These are phyloP conservation scores for Esox niger DNA, from an alignment of 2,113 vertebrate genomes.

Conservation along the genomic window DNA sequence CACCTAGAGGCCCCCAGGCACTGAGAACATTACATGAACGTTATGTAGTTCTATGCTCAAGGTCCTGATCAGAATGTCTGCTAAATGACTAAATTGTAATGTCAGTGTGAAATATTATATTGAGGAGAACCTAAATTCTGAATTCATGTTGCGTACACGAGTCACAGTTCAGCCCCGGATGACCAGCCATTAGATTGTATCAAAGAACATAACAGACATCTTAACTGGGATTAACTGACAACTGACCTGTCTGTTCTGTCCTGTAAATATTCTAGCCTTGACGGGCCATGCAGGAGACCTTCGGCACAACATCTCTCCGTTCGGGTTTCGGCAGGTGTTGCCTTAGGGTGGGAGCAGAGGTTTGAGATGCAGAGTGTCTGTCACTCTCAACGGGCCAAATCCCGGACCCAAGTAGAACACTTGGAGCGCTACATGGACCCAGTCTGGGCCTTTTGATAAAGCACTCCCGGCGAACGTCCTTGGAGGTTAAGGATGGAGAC, in stretches of 20 bases:
- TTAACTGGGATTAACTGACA: slow-evolving; percentile 52
- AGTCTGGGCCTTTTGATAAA: no score
- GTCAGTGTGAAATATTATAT: slow-evolving; percentile 6
- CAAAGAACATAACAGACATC: slow-evolving; percentile 56
- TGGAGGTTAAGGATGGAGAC: background rate
- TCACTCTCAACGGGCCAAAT: no score
- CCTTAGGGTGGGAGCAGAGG: no score
- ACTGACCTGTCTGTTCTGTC: slow-evolving; percentile 36
- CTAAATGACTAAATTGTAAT: slow-evolving; percentile 3
- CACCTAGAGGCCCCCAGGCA: slow-evolving; percentile 28
- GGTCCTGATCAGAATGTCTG: background rate
- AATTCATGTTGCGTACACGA: slow-evolving; percentile 57
- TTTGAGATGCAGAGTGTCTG: rapidly evolving
- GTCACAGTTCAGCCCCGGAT: slow-evolving; percentile 62
- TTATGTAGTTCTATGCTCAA: slow-evolving; percentile 7
- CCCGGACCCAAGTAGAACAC: no score
- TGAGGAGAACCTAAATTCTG: background rate
- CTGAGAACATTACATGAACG: slow-evolving; percentile 5
- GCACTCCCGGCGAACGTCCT: no score
- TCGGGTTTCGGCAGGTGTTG: no score
- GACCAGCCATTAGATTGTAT: slow-evolving; percentile 66
- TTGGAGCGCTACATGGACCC: no score
- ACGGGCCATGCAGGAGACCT: slow-evolving; percentile 32
- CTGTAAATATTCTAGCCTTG: slow-evolving; percentile 36
- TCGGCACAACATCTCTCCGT: slow-evolving; percentile 46